Conservation (phyloP, 2,797 vertebrate genomes). For the Sciaenops ocellatus region DNA sequence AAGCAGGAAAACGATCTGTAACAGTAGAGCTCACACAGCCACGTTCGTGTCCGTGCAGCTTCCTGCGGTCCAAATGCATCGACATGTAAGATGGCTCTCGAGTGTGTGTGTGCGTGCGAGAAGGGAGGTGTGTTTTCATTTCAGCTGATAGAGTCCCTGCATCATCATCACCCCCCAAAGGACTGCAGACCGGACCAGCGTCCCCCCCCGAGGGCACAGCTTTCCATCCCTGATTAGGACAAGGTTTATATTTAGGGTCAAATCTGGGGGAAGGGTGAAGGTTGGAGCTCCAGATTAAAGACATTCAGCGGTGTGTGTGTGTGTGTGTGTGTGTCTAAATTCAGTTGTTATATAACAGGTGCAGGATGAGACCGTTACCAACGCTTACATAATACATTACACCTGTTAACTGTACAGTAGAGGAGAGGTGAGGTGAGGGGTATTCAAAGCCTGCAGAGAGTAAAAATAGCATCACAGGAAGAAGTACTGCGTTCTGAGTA, state of each 20-base stretch:
- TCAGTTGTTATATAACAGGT: conserved; percentile 28
- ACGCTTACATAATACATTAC: conserved; percentile 19
- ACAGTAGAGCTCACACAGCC: conserved; percentile 19
- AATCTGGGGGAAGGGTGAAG: conserved; percentile 58
- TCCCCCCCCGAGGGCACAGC: not conserved
- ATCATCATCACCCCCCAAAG: conserved; percentile 1
- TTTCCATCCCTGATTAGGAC: conserved; percentile 78
- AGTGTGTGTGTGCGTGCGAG: conserved; percentile 26
- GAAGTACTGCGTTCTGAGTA: not conserved
- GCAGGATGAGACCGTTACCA: not conserved
- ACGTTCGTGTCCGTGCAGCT: conserved; percentile 4
- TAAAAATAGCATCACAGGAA: not conserved
- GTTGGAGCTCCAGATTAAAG: conserved; percentile 38
- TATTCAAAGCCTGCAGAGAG: not conserved
- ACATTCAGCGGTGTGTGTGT: conserved; percentile 9
- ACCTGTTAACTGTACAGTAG: not conserved
- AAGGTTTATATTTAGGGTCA: conserved; percentile 76
- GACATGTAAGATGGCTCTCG: conserved; percentile 6
- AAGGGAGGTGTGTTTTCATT: conserved; percentile 46
- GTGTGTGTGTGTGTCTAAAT: conserved; percentile 5
- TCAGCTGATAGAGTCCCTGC: conserved; percentile 42
- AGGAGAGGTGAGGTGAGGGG: not conserved
- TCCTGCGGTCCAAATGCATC: not conserved
- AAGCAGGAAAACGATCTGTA: conserved; percentile 4
- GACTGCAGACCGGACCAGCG: conserved; percentile 10